These are phyloP conservation scores for Tetheella fluctuosa DNA, from an alignment of 2,888 invertebrate species.

Conservation along the genomic window DNA sequence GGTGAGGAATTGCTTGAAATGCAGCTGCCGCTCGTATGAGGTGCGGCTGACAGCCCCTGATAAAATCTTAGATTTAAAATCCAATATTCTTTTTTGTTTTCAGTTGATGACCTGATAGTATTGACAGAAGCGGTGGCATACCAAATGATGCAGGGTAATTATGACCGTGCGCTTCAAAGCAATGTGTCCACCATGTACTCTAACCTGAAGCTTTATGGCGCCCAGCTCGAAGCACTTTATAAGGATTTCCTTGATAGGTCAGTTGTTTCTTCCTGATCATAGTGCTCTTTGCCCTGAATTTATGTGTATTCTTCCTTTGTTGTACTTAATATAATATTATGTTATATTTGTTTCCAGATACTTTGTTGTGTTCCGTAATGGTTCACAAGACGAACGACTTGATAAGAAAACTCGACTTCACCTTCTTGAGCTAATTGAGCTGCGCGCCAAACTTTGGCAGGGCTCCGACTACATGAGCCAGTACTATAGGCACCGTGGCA, in stretches of 20 bases:
- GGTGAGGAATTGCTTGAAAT: too few species aligned
- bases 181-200: slow-evolving; percentile 91
- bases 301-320: not conserved
- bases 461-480: slow-evolving; percentile 92
- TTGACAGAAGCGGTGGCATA: slow-evolving; percentile 92
- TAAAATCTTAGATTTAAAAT: too few species aligned
- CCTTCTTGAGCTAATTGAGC: slow-evolving; percentile 95
- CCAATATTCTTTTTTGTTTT: slow-evolving; percentile 46
- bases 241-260: slow-evolving; percentile 92
- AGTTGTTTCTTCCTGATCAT: slow-evolving; percentile 23
- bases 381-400: slow-evolving; percentile 93
- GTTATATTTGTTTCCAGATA: slow-evolving; percentile 85
- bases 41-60: too few species aligned
- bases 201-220: slow-evolving; percentile 91
- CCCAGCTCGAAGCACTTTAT: slow-evolving; percentile 91
- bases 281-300: not conserved
- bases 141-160: slow-evolving; percentile 89
- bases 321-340: not conserved
- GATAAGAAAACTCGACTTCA: slow-evolving; percentile 94
- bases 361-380: slow-evolving; percentile 94
- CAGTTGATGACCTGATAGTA: slow-evolving; percentile 92
- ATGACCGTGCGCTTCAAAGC: slow-evolving; percentile 87
- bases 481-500: slow-evolving; percentile 90
- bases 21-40: too few species aligned
- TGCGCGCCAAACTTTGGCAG: slow-evolving; percentile 96